phyloP scores from a whole-genome alignment of 1,140 invertebrate species.

The Oryzaephilus surinamensis region DNA sequence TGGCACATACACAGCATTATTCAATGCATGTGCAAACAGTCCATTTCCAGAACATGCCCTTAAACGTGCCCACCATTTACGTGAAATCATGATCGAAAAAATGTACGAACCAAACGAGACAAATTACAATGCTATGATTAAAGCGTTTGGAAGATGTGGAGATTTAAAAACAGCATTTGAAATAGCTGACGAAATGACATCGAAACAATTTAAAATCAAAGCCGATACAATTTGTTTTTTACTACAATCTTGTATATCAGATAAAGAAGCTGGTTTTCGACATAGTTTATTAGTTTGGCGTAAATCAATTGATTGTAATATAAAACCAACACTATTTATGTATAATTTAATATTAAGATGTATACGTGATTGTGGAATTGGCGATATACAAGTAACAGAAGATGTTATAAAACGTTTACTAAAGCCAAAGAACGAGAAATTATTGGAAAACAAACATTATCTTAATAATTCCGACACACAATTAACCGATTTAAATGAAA shows the following conservation, averaged over 20 bases:
- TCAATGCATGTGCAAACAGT: slow-evolving; percentile 79
- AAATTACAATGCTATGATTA: slow-evolving; percentile 82
- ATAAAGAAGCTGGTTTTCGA: slow-evolving; percentile 67
- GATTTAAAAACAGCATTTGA: slow-evolving; percentile 65
- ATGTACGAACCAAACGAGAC: slow-evolving; percentile 56
- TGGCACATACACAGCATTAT: slow-evolving; percentile 69
- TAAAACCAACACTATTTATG: slow-evolving; percentile 57
- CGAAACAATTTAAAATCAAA: slow-evolving; percentile 51
- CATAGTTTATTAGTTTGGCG: slow-evolving; percentile 76
- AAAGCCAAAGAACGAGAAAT: neutral
- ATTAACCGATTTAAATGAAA: slow-evolving; percentile 16
- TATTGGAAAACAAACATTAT: neutral
- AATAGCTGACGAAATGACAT: slow-evolving; percentile 73
- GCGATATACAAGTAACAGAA: slow-evolving; percentile 49
- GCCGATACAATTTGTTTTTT: slow-evolving; percentile 66
- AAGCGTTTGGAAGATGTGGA: slow-evolving; percentile 76
- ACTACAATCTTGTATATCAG: slow-evolving; percentile 67
- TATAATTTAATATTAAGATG: slow-evolving; percentile 75
- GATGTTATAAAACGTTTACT: slow-evolving; percentile 26
- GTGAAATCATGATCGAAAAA: slow-evolving; percentile 57
- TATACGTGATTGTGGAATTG: slow-evolving; percentile 69
- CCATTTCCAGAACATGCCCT: slow-evolving; percentile 54
- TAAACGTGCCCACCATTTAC: slow-evolving; percentile 50
- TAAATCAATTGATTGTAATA: slow-evolving; percentile 54
- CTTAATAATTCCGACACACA: neutral